phyloP scores from a whole-genome alignment of 2,797 vertebrate genomes.

The Philypnodon macrostomus region DNA sequence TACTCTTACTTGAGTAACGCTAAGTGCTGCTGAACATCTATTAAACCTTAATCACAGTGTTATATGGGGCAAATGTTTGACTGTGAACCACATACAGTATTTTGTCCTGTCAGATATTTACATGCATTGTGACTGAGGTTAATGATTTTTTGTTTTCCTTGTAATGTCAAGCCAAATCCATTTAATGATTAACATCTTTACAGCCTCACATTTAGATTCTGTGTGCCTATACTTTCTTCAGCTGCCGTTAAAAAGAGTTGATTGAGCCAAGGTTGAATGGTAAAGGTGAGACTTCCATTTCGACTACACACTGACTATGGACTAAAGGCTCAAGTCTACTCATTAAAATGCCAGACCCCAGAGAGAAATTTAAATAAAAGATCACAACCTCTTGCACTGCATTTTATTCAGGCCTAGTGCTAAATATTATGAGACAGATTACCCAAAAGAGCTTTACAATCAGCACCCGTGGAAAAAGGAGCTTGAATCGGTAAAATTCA shows the following conservation, averaged over 20 bases:
- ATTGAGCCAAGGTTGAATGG: conserved; percentile 30
- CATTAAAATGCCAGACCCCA: conserved; percentile 50
- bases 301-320: conserved; percentile 31
- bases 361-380: conserved; percentile 45
- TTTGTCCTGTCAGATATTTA: too few species aligned
- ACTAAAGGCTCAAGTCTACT: conserved; percentile 44
- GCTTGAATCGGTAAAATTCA: conserved; percentile 20
- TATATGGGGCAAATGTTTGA: too few species aligned
- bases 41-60: too few species aligned
- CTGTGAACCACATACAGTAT: too few species aligned
- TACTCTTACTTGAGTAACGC: too few species aligned
- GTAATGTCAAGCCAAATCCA: neutral
- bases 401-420: conserved; percentile 38
- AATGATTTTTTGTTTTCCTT: too few species aligned
- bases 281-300: conserved; percentile 35
- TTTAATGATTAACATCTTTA: conserved; percentile 2
- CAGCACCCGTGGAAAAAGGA: conserved; percentile 16
- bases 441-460: conserved; percentile 35
- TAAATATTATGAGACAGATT: conserved; percentile 41
- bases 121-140: too few species aligned
- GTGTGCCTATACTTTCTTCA: neutral
- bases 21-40: too few species aligned
- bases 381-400: conserved; percentile 41
- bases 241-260: conserved; percentile 11
- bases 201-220: neutral